phyloP scores from a whole-genome alignment of 2,797 vertebrate genomes.

The Octomys mimax region DNA sequence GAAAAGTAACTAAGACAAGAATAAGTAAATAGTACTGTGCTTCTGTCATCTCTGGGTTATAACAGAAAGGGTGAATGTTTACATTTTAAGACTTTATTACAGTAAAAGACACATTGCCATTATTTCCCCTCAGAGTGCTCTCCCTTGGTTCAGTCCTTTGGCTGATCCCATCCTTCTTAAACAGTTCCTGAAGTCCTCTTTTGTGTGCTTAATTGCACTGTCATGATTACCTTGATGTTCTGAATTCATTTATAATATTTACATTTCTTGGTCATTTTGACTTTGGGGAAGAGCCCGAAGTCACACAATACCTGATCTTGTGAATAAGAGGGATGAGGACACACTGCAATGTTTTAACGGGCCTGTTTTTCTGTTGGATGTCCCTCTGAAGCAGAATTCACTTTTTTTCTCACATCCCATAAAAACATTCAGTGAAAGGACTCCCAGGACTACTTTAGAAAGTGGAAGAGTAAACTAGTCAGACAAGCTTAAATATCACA shows the following conservation, averaged over 20 bases:
- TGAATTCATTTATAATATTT: background rate
- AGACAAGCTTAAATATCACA: background rate
- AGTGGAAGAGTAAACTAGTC: background rate
- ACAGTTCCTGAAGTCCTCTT: background rate
- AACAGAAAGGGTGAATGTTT: background rate
- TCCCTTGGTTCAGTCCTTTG: background rate
- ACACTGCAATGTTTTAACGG: background rate
- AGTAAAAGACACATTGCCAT: background rate
- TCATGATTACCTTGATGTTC: background rate
- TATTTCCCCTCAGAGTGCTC: background rate
- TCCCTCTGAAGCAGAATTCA: background rate
- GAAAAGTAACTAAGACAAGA: background rate
- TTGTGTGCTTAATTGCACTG: background rate
- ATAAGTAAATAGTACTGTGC: background rate
- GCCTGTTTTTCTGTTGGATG: background rate
- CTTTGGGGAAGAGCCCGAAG: background rate
- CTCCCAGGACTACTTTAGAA: background rate
- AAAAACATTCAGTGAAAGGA: background rate
- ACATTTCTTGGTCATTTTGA: background rate
- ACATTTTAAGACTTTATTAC: background rate
- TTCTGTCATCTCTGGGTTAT: background rate
- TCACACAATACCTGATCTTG: background rate
- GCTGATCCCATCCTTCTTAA: background rate
- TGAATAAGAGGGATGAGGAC: background rate
- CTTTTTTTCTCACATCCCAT: background rate